Percentiles rank a stretch among this genome's conserved stretches.
Conservation (phyloP, 2,113 vertebrate species). For the Coturnix japonica region DNA sequence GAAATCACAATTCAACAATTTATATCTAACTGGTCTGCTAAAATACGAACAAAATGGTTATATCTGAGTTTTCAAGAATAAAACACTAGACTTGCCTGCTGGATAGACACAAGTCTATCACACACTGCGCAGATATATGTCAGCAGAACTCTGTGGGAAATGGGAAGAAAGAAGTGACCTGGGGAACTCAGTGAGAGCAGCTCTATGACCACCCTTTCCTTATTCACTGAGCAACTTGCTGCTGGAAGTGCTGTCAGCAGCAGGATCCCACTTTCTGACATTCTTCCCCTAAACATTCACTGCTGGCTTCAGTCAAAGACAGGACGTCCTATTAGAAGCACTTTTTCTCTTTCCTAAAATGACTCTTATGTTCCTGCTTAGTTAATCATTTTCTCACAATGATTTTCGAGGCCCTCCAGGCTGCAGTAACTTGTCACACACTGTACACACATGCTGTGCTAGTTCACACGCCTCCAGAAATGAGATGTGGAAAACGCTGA, state of each 20-base stretch:
- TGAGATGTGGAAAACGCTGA: too few relatives aligned
- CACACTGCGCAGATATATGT: too few relatives aligned
- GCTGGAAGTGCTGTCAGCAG: not conserved
- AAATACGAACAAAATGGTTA: not conserved
- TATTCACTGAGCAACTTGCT: not conserved
- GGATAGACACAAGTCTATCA: not conserved
- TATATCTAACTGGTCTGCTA: not conserved
- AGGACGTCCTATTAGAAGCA: not conserved
- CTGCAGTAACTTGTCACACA: not conserved
- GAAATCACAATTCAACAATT: not conserved
- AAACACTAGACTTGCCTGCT: not conserved
- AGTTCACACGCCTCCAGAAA: not conserved
- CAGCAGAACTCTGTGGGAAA: not conserved
- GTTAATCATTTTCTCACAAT: not conserved
- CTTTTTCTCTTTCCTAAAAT: not conserved
- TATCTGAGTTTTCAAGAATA: not conserved
- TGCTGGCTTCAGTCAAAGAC: not conserved
- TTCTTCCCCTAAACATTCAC: not conserved
- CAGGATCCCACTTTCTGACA: accelerated
- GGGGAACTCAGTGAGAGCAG: not conserved
- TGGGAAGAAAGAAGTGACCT: not conserved
- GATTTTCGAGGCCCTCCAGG: accelerated
- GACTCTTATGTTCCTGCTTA: not conserved
- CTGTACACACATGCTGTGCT: accelerated
- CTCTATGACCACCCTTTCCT: not conserved